Conservation (phyloP, 2,797 vertebrate species). For the Syngnathus rostellatus region DNA sequence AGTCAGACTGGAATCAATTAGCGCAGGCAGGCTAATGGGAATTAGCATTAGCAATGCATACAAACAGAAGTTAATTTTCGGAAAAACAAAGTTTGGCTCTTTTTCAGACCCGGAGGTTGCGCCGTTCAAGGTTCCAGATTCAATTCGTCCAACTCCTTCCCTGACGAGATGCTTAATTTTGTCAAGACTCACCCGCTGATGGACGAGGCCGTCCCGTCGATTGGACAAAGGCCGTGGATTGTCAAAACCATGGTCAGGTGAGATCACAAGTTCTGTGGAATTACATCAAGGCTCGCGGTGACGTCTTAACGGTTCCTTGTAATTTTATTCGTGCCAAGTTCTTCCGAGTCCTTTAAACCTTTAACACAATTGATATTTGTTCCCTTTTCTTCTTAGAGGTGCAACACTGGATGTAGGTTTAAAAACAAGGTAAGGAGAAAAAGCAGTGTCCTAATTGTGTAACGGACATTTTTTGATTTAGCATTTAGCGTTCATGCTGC, state of each 20-base stretch:
- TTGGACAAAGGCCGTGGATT: conserved; percentile 87
- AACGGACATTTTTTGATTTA: neutral
- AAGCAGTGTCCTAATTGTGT: neutral
- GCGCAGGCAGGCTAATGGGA: neutral
- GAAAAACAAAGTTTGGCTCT: too few species aligned
- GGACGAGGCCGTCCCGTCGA: conserved; percentile 85
- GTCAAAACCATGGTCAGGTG: conserved; percentile 88
- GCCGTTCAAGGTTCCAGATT: conserved; percentile 79
- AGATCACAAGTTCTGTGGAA: conserved; percentile 24
- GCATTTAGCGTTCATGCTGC: too few species aligned
- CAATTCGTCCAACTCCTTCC: conserved; percentile 86
- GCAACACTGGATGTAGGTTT: conserved; percentile 7
- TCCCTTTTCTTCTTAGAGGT: conserved; percentile 3
- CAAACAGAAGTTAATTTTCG: too few species aligned
- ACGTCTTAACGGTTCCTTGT: neutral
- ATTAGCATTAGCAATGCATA: too few species aligned
- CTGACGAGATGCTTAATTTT: conserved; percentile 92
- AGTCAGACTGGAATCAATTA: conserved; percentile 38
- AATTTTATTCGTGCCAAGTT: neutral
- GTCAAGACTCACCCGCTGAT: conserved; percentile 93
- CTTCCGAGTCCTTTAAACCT: neutral
- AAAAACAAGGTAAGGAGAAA: conserved; percentile 3
- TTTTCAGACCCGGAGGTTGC: conserved; percentile 84
- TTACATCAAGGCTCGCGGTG: neutral
- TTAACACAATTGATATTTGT: neutral